Percentiles rank a stretch among this genome's conserved stretches.
Evolutionary conservation across 2,797 vertebrate species (phyloP).

Genomic region (Coreius guichenoti): DNA sequence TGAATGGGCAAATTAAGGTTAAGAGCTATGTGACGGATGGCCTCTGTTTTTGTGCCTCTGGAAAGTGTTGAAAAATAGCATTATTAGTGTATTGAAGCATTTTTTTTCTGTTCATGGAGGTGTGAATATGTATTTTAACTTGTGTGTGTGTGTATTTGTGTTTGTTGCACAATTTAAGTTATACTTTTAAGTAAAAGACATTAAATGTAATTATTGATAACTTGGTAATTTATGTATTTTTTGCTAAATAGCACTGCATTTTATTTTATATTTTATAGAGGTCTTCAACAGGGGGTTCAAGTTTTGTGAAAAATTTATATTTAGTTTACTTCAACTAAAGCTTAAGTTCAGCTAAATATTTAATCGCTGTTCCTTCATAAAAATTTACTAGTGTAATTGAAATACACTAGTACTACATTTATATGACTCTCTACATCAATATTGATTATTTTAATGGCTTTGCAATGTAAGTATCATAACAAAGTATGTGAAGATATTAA

Average conservation of each 20-base stretch:
- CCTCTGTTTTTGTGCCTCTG: neutral
- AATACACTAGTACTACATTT: neutral
- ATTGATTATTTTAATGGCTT: constrained; percentile 11
- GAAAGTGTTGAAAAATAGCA: neutral
- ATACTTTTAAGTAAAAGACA: neutral
- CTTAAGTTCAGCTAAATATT: neutral
- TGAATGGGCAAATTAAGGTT: constrained; percentile 3
- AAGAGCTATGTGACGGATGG: neutral
- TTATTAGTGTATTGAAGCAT: neutral
- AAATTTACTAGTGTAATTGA: neutral
- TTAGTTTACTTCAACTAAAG: neutral
- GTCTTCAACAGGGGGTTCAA: no score
- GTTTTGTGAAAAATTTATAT: neutral
- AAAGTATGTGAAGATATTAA: constrained; percentile 10
- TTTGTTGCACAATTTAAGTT: neutral
- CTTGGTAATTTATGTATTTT: neutral
- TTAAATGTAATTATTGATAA: neutral
- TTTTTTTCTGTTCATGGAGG: neutral
- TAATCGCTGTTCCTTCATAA: neutral
- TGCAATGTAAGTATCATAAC: neutral
- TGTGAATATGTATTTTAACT: neutral
- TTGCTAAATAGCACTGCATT: neutral
- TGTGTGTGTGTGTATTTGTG: neutral
- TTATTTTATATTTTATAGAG: neutral
- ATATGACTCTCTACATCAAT: constrained; percentile 7